Evolutionary conservation across 1,140 invertebrate species (phyloP).

Genomic region (Asobara japonica): DNA sequence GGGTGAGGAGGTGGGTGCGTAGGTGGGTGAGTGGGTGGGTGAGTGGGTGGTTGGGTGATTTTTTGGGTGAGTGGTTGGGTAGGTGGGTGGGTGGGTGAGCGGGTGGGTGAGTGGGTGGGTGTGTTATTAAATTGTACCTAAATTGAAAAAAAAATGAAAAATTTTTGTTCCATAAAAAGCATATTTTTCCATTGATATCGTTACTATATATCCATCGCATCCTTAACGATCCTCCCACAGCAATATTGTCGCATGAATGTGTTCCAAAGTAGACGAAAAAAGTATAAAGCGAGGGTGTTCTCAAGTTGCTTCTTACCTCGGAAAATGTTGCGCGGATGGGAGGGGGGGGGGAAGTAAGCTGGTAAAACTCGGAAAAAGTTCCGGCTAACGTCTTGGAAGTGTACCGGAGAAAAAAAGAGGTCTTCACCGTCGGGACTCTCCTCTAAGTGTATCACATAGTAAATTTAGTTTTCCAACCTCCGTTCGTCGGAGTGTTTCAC

Average conservation of each 20-base stretch:
- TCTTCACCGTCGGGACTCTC: constrained; percentile 45
- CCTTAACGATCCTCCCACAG: neutral
- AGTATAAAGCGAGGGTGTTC: constrained; percentile 37
- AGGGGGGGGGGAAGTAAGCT: neutral
- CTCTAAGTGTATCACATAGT: constrained; percentile 67
- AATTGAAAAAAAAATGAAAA: no score
- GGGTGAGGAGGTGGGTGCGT: no score
- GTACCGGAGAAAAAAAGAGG: constrained; percentile 56
- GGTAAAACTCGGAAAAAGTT: constrained; percentile 51
- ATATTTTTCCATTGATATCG: no score
- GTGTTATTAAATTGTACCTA: no score
- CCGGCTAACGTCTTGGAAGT: constrained; percentile 60
- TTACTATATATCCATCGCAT: no score
- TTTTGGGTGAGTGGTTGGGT: no score
- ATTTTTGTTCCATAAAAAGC: no score
- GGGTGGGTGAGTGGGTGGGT: no score
- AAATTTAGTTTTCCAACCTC: constrained; percentile 63
- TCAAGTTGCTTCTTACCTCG: constrained; percentile 43
- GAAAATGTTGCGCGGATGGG: neutral
- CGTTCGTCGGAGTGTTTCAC: constrained; percentile 30
- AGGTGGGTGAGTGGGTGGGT: no score
- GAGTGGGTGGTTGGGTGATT: no score
- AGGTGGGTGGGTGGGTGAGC: no score
- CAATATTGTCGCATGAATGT: constrained; percentile 16
- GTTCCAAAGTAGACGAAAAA: neutral